Evolutionary conservation across 2,888 invertebrate genomes (phyloP), one percentile per base, ranked within the genome.

Genomic region (Euspilapteryx auroguttella): DNA sequence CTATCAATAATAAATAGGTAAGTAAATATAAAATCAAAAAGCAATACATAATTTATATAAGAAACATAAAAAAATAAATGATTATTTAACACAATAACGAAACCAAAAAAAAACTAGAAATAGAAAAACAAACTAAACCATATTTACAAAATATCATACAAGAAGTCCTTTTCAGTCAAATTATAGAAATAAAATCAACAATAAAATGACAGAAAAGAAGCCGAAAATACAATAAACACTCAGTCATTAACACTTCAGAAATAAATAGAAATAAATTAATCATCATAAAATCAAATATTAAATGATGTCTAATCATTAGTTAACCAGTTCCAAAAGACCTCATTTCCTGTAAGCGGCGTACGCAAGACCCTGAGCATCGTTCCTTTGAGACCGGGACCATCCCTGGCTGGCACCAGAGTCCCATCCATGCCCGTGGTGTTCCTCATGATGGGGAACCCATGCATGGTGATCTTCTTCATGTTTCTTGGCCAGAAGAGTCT

Each of bases 401-500:
- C 71, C 73, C 12, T 31, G 32, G 6, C 57, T 49, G 29, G 14
- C 21, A 7, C 10, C 22, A 9, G 21, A 8, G n/a, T 21, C 25
- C 39, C 10, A 36, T 1, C 52, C 55, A 55, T 54, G 52, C 0
- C 47, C 46, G 28, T 54, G 47, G 8, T 24, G 49, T 49, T 38
- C 55, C 14, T 31, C 33, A 9, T 24, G 23, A 23, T 27, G 30
- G 9, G 25, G 27, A 2, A 24, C n/a, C 29, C 29, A 47, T 36
- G 47, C 39, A 10, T 54, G 45, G 21, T 66, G 59, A 27, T 65
- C 56, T 2, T 55, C 52, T 1, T 40, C 26, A 23, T 62, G 48
- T 35, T 73, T 71, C 46, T 71, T 71, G n/a, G 59, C 53, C n/a
- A 71, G 38, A 2, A 73, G 49, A 8, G 49, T 52, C 40, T 73